phyloP scores from a whole-genome alignment of 1,140 invertebrate genomes.

The Halesus radiatus region DNA sequence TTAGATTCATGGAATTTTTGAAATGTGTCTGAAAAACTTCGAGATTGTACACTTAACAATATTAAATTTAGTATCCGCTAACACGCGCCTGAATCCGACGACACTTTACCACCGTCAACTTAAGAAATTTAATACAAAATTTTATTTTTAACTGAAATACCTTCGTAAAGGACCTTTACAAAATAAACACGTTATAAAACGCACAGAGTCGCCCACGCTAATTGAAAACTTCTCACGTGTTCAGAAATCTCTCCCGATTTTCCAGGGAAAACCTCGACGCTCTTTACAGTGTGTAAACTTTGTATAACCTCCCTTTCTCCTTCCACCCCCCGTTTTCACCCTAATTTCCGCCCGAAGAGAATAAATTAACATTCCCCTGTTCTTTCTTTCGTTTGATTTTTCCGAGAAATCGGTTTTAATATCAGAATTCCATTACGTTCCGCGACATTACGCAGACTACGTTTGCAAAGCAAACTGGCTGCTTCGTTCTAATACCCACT shows the following conservation, averaged over 20 bases:
- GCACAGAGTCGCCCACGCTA: background rate
- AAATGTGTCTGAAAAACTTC: no score
- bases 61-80: no score
- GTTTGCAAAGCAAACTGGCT: no score
- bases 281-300: background rate
- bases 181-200: no score
- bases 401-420: background rate
- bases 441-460: background rate
- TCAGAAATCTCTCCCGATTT: background rate
- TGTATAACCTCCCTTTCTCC: background rate
- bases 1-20: no score
- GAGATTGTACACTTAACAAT: no score
- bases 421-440: background rate
- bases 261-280: background rate
- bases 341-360: background rate
- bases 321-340: background rate
- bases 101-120: no score
- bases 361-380: background rate
- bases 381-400: conserved; percentile 6
- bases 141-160: background rate
- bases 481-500: no score
- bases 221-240: background rate
- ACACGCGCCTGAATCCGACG: no score
- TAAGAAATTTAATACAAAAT: no score
- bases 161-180: background rate